Percentiles rank a stretch among this genome's conserved stretches.
These are phyloP conservation scores for Chloropsis hardwickii DNA, from an alignment of 2,113 vertebrate species.

Conservation along the genomic window DNA sequence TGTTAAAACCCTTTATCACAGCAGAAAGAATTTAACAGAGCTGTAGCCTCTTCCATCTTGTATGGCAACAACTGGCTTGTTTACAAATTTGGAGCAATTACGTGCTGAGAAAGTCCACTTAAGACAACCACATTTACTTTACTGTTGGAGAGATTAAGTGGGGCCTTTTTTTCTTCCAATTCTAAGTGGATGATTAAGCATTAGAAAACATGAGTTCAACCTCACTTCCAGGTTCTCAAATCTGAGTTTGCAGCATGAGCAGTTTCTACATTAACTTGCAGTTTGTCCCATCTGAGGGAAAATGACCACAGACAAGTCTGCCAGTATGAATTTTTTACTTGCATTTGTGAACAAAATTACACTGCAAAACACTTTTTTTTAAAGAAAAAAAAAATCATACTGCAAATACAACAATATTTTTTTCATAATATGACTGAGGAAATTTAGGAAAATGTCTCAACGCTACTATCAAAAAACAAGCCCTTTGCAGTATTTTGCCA, in stretches of 20 bases:
- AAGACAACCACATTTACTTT: not conserved
- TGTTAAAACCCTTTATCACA: not conserved
- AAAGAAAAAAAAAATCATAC: not conserved
- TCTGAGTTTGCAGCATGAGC: not conserved
- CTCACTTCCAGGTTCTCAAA: not conserved
- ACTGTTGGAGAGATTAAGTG: not conserved
- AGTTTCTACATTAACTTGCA: not conserved
- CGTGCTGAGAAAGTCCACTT: not conserved
- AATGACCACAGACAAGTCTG: not conserved
- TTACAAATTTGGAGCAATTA: slow-evolving; percentile 33
- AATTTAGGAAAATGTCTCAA: not conserved
- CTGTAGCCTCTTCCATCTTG: not conserved
- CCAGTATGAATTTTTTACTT: not conserved
- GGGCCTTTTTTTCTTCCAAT: not conserved
- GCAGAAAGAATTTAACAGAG: not conserved
- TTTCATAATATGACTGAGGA: not conserved
- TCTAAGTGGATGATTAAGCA: not conserved
- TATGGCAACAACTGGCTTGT: not conserved
- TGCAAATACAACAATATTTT: not conserved
- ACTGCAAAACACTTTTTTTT: not conserved
- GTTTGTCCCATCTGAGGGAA: not conserved
- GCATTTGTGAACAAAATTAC: not conserved
- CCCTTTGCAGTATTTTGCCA: not conserved
- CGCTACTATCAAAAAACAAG: not conserved
- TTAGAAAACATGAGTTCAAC: not conserved